Base-by-base conservation (phyloP, 2,797 vertebrate genomes). In the Sandelia bainsii region DNA sequence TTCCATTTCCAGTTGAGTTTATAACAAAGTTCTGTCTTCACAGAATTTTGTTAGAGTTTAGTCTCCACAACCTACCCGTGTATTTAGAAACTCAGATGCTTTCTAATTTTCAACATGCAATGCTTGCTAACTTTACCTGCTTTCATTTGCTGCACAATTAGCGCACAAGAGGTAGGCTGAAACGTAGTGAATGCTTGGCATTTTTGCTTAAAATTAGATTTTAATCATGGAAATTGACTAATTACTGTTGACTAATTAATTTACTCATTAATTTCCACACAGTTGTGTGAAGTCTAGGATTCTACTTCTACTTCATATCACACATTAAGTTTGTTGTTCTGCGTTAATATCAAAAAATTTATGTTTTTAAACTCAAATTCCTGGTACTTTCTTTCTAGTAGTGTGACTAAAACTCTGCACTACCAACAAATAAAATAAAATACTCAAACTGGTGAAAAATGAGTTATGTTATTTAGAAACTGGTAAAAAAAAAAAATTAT, bases 381-480 rank as follows among this genome's bases (percentile, higher is more conserved):
- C 4, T 22, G 6, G 16, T 45, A 2, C 2, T 39, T 66, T 14
- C 13, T 40, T 54, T 48, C 13, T 12, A 56, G 40, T 40, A 57
- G 2, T 4, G 4, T 56, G 53, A 72, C 42, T 51, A 16, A 62
- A 75, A 51, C 3, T 37, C 34, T 49, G 16, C 19, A 27, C 62
- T 42, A 57, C 25, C 39, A 69, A 27, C 6, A 52, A 49, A 8
- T 32, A 11, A 62, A 51, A 54, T 29, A 0, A 51, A 67, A 73
- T 19, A 0, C 77, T 62, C 46, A 62, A 61, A 64, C 23, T 44
- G 37, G 58, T 50, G 46, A 16, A 8, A 67, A 53, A 71, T 8
- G 19, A 50, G 17, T 60, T 77, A 8, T 72, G 62, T 63, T 62
- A 63, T 44, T 42, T 29, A 54, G 37, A 65, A 40, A 56, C 3